Evolutionary conservation across 1,140 invertebrate species (phyloP), one percentile per base, ranked within the genome.

Genomic region (Prorops nasuta): DNA sequence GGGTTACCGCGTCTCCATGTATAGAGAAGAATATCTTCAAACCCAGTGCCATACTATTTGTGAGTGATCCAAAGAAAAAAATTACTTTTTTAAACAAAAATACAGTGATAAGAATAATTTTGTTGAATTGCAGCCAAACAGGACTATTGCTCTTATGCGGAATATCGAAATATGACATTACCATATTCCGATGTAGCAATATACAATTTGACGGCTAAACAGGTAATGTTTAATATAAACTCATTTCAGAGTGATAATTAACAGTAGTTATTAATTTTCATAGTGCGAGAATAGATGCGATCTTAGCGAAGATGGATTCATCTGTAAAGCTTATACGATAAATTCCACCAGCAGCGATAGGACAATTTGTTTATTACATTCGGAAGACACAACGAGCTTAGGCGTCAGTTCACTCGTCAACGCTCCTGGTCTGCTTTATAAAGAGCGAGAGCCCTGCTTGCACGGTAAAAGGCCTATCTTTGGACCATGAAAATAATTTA

Each of bases 211-310:
- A 28, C 24, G 4, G 10, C 10, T 10, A 10, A 28, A 28, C 4
- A 28, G 24, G 24, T 28, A 28, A 6, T 28, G 4, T 28, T 28
- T 28, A 6, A 10, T 10, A 28, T 10, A 28, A 4, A 10, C 4
- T 28, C 10, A 10, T 4, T 28, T 28, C 10, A 6, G 10, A 4
- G 24, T 28, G 4, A 28, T 28, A 6, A 28, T 6, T 28, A 28
- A 28, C 24, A 28, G 4, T 28, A 10, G 10, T 28, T 28, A 28
- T 28, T 28, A 53, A 19, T 66, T 17, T 21, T 39, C 12, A 1
- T 54, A 82, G 78, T 84, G 82, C 55, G 68, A 80, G 54, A 62
- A 72, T 18, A 72, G 73, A 40, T 83, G 82, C 56, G 68, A 80
- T 24, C 60, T 57, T 2, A 78, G 62, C 38, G 37, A 74, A 37